phyloP scores from a whole-genome alignment of 2,888 invertebrate genomes.

The Apeira syringaria region DNA sequence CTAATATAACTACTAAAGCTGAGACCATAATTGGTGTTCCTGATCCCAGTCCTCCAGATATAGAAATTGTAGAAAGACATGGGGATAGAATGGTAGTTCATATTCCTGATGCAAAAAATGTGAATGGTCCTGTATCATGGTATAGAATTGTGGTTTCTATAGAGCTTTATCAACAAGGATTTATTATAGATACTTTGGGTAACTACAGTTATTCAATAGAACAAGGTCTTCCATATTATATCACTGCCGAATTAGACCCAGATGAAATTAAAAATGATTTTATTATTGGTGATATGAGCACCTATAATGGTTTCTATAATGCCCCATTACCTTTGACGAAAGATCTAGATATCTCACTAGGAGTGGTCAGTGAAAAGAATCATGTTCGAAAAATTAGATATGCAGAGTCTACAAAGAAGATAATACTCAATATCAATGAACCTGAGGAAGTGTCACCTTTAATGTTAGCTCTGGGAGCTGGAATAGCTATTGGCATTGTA shows the following conservation, averaged over 20 bases:
- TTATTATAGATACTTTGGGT: slow-evolving; percentile 84
- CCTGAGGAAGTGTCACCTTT: slow-evolving; percentile 73
- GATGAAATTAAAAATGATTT: slow-evolving; percentile 87
- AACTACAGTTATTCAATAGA: slow-evolving; percentile 86
- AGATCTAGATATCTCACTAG: slow-evolving; percentile 87
- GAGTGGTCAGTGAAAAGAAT: slow-evolving; percentile 87
- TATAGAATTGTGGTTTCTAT: slow-evolving; percentile 90
- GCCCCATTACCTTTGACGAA: slow-evolving; percentile 86
- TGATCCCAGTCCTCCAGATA: slow-evolving; percentile 87
- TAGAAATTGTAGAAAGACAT: slow-evolving; percentile 85
- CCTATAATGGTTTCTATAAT: slow-evolving; percentile 90
- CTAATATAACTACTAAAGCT: slow-evolving; percentile 77
- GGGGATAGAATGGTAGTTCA: slow-evolving; percentile 86
- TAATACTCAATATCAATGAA: slow-evolving; percentile 78
- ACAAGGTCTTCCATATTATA: slow-evolving; percentile 90
- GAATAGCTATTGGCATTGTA: slow-evolving; percentile 88
- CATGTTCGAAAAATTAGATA: slow-evolving; percentile 86
- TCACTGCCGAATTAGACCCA: slow-evolving; percentile 90
- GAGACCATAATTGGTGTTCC: slow-evolving; percentile 89
- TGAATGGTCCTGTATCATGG: slow-evolving; percentile 90
- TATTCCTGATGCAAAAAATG: slow-evolving; percentile 87
- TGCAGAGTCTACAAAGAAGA: slow-evolving; percentile 81
- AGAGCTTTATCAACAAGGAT: slow-evolving; percentile 85
- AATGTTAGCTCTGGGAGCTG: slow-evolving; percentile 80
- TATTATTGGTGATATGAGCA: slow-evolving; percentile 89